These are phyloP conservation scores for Cavia aperea DNA, from an alignment of 2,113 vertebrate species.

Conservation along the genomic window DNA sequence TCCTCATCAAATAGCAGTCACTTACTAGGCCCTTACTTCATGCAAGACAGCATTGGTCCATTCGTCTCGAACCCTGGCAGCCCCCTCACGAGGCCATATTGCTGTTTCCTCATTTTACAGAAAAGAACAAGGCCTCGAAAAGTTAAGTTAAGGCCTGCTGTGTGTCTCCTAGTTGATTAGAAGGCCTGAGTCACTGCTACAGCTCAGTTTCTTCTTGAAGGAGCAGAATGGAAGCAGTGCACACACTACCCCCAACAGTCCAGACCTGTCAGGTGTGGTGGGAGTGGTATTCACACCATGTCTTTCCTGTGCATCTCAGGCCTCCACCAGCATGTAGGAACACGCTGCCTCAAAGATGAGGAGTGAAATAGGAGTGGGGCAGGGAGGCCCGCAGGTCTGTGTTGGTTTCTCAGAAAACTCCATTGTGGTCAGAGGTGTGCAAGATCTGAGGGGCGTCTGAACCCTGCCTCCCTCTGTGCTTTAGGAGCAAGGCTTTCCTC, in stretches of 20 bases:
- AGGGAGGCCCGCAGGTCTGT: background rate
- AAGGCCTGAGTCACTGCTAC: background rate
- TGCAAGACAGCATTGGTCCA: background rate
- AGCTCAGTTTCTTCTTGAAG: slow-evolving; percentile 18
- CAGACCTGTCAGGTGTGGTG: background rate
- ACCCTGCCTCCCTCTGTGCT: background rate
- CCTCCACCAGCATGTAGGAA: background rate
- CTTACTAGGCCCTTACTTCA: background rate
- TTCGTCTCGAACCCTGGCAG: background rate
- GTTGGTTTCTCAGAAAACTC: background rate
- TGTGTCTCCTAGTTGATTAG: background rate
- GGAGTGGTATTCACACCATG: background rate
- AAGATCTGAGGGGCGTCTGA: background rate
- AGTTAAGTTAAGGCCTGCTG: background rate
- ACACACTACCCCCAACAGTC: background rate
- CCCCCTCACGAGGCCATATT: background rate
- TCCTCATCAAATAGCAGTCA: background rate
- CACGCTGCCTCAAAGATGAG: background rate
- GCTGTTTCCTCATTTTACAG: background rate
- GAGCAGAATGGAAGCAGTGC: background rate
- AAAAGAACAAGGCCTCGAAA: background rate
- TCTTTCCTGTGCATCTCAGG: background rate
- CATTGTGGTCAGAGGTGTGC: background rate
- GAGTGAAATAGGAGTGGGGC: background rate
- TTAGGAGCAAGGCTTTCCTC: background rate